Percentiles rank a stretch among this genome's conserved stretches.
Evolutionary conservation across 2,113 vertebrate species (phyloP).

Genomic region (Isurus oxyrinchus): DNA sequence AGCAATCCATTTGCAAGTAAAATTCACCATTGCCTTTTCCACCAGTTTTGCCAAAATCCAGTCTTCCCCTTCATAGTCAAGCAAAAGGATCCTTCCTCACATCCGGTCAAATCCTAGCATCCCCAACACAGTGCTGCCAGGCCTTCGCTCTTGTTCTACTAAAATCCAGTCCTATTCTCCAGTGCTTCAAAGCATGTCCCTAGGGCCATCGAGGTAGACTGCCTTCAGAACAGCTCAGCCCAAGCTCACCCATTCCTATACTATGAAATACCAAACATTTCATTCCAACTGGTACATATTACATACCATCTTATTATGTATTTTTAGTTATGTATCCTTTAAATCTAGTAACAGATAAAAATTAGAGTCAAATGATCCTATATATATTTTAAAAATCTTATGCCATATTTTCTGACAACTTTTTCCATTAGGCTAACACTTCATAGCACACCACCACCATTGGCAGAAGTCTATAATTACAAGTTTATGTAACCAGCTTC

Average conservation of each 20-base stretch:
- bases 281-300: background rate
- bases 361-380: background rate
- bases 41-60: background rate
- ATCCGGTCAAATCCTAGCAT: background rate
- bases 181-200: background rate
- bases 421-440: background rate
- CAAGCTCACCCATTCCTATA: background rate
- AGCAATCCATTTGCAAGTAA: too few relatives aligned
- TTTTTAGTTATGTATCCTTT: background rate
- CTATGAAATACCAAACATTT: background rate
- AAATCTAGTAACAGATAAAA: background rate
- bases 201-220: background rate
- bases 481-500: background rate
- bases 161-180: background rate
- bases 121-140: background rate
- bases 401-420: background rate
- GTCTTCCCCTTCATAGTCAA: background rate
- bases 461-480: background rate
- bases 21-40: background rate
- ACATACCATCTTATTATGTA: background rate
- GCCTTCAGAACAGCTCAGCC: background rate
- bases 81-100: background rate
- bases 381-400: background rate
- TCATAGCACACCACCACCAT: background rate
- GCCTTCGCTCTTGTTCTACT: background rate